Percentiles rank a stretch among this genome's conserved stretches.
phyloP scores from a whole-genome alignment of 2,888 invertebrate genomes.

The Lasioglossum leucozonium region DNA sequence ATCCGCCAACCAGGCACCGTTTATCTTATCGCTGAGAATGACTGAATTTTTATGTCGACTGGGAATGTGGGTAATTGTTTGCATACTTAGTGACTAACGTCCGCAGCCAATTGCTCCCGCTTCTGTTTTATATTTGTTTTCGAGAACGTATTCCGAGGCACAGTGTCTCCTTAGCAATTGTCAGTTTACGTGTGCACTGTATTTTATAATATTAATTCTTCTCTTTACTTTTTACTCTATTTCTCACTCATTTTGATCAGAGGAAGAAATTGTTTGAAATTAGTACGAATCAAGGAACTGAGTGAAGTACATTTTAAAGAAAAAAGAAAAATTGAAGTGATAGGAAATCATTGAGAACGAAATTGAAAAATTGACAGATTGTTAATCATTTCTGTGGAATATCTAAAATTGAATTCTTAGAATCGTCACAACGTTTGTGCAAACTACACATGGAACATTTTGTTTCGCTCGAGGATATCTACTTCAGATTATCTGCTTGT shows the following conservation, averaged over 20 bases:
- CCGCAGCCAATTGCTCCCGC: not conserved
- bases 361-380: not conserved
- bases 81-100: not conserved
- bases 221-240: not conserved
- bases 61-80: not conserved
- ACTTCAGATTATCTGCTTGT: not conserved
- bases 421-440: not conserved
- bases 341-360: too few relatives aligned
- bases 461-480: not conserved
- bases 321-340: not conserved
- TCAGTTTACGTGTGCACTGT: too few relatives aligned
- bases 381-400: not conserved
- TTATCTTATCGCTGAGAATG: not conserved
- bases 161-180: not conserved
- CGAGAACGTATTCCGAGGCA: not conserved
- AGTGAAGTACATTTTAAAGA: too few relatives aligned
- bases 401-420: not conserved
- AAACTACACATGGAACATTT: not conserved
- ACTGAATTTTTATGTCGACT: not conserved
- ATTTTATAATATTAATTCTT: not conserved
- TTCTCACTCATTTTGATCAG: not conserved
- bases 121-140: not conserved
- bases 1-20: not conserved
- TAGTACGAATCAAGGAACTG: not conserved
- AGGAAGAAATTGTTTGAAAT: not conserved